Base-by-base conservation (phyloP, 2,113 vertebrate species). In the Semnornis frantzii region DNA sequence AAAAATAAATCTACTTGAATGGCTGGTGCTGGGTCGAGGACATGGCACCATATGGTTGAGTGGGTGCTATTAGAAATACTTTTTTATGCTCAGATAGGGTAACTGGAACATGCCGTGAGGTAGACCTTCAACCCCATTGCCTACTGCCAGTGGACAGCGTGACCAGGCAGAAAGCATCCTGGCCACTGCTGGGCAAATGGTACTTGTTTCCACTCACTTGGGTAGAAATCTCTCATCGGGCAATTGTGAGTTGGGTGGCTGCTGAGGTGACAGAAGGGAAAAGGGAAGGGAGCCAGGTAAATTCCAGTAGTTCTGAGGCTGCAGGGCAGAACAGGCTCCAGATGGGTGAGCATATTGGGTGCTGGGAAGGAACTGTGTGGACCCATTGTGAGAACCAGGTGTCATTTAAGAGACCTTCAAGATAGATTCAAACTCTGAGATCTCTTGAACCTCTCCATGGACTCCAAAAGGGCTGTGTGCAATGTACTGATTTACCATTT, bases 51-150 rank as follows among this genome's bases (percentile, higher is more conserved):
- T 25, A n/a, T 2, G 31, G 42, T 10, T 2, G 1, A 13, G 25
- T 20, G 59, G 48, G 8, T 0, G 0, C 1, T 1, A n/a, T 21
- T 13, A n/a, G 15, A 85, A 85, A 87, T 15, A 10, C 1, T 2
- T 58, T 68, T 76, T 87, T 68, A 28, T 57, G 74, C 42, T 55
- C 14, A 8, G 34, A 27, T 3, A n/a, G 16, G n/a, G 48, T 10
- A 58, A 20, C 8, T 63, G 23, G 48, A 60, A 31, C 10, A 50
- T 23, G 58, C 5, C 24, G 75, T 78, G 50, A 63, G 21, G 33
- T 50, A 62, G 58, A 81, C 4, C 31, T 64, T 64, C 75, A 75
- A 21, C 27, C n/a, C 24, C 46, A 30, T 19, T 2, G 1, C 9
- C 58, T 84, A 16, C 60, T 39, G 25, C 27, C 23, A 50, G 33